Evolutionary conservation across 2,888 invertebrate species (phyloP).

Genomic region (Macaria liturata): DNA sequence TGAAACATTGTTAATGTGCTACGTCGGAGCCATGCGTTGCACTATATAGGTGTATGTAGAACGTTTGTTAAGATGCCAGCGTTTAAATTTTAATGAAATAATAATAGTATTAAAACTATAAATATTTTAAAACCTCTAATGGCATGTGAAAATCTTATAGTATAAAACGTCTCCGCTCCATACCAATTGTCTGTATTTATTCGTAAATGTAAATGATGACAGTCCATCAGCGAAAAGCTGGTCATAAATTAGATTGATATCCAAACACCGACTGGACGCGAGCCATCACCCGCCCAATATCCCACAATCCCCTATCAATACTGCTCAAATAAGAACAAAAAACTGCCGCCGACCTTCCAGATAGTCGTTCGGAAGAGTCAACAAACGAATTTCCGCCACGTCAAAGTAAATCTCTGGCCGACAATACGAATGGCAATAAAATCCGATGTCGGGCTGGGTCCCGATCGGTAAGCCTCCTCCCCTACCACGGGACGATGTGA

Average conservation of each 20-base stretch:
- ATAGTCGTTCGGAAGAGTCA: constrained; percentile 59
- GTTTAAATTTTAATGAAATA: too few relatives aligned
- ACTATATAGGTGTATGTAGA: background rate
- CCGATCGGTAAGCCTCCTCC: constrained; percentile 65
- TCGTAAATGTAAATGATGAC: too few relatives aligned
- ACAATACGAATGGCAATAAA: constrained; percentile 81
- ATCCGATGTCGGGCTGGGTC: constrained; percentile 65
- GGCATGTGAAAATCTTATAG: too few relatives aligned
- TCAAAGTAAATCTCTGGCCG: constrained; percentile 79
- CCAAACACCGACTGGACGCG: too few relatives aligned
- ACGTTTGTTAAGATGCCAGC: too few relatives aligned
- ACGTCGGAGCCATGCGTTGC: constrained; percentile 59
- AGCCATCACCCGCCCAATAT: constrained; percentile 7
- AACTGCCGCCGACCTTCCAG: constrained; percentile 41
- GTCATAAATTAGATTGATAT: too few relatives aligned
- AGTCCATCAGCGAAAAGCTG: too few relatives aligned
- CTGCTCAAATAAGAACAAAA: constrained; percentile 45
- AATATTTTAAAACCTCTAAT: too few relatives aligned
- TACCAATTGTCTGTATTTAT: too few relatives aligned
- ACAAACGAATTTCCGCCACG: constrained; percentile 77
- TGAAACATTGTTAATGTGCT: constrained; percentile 74
- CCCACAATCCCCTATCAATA: constrained; percentile 42
- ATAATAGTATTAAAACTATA: too few relatives aligned
- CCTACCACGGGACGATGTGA: constrained; percentile 38
- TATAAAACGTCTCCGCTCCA: too few relatives aligned